Evolutionary conservation across 2,797 vertebrate species (phyloP).

Genomic region (Zenarchopterus dispar): DNA sequence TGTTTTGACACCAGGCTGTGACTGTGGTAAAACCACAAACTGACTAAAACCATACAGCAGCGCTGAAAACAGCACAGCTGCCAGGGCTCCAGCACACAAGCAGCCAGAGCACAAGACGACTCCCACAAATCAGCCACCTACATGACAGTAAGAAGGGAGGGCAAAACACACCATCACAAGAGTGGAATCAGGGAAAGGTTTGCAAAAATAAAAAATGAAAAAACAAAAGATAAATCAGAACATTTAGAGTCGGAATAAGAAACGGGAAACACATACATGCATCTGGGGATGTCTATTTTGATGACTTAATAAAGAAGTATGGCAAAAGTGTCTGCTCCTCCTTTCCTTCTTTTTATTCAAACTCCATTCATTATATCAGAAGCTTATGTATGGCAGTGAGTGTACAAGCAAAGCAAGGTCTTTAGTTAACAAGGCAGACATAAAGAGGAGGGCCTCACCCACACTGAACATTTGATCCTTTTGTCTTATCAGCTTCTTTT

Average conservation of each 20-base stretch:
- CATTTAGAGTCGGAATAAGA: slow-evolving; percentile 13
- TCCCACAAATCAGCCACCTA: slow-evolving; percentile 38
- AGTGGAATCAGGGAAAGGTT: background rate
- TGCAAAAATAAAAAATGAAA: background rate
- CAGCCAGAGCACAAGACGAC: slow-evolving; percentile 27
- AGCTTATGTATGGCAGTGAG: slow-evolving; percentile 46
- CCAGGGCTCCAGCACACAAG: slow-evolving; percentile 52
- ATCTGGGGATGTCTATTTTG: slow-evolving; percentile 22
- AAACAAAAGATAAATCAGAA: slow-evolving; percentile 1
- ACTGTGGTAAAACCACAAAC: slow-evolving; percentile 69
- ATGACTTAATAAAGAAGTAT: slow-evolving; percentile 32
- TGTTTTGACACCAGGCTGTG: slow-evolving; percentile 51
- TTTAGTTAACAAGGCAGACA: slow-evolving; percentile 71
- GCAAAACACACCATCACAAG: slow-evolving; percentile 3
- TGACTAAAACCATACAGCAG: slow-evolving; percentile 66
- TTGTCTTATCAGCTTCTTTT: slow-evolving; percentile 76
- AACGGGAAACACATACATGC: background rate
- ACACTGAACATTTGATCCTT: slow-evolving; percentile 72
- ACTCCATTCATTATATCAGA: slow-evolving; percentile 41
- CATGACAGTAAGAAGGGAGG: slow-evolving; percentile 20
- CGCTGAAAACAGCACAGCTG: slow-evolving; percentile 52
- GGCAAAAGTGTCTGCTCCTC: slow-evolving; percentile 1
- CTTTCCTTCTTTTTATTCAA: background rate
- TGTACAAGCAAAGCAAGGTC: slow-evolving; percentile 34
- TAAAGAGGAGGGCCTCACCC: slow-evolving; percentile 55